These are phyloP conservation scores for Phaethornis superciliosus DNA, from an alignment of 2,113 vertebrate genomes.

Conservation along the genomic window DNA sequence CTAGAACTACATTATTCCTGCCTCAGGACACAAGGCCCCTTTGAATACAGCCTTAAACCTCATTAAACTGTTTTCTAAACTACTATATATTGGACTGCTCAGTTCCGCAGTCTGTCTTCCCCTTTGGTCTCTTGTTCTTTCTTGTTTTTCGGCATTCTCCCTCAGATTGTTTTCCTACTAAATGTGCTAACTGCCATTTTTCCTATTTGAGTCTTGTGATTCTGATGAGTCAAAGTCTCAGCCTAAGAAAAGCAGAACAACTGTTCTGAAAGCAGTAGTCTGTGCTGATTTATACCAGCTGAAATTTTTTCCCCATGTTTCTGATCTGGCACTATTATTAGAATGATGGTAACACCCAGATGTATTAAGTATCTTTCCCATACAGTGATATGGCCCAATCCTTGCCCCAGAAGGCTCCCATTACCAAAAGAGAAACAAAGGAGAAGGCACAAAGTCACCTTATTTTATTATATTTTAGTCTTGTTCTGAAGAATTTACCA, in stretches of 20 bases:
- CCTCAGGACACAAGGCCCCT: not conserved
- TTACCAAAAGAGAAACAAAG: not conserved
- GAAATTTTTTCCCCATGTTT: slow-evolving; percentile 18
- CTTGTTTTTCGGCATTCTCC: slow-evolving; percentile 13
- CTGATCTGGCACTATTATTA: slow-evolving; percentile 27
- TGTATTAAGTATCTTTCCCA: not conserved
- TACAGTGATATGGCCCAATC: not conserved
- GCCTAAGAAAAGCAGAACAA: slow-evolving; percentile 40
- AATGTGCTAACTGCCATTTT: slow-evolving; percentile 38
- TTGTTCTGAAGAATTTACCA: not conserved
- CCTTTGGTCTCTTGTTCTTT: not conserved
- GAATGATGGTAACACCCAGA: not conserved
- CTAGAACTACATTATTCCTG: not conserved
- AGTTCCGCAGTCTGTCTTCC: not conserved
- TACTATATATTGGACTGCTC: not conserved
- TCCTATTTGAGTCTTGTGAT: slow-evolving; percentile 39
- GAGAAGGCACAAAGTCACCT: not conserved
- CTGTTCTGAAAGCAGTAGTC: slow-evolving; percentile 24
- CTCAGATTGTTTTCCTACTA: slow-evolving; percentile 42
- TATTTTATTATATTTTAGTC: not conserved
- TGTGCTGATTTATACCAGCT: slow-evolving; percentile 47
- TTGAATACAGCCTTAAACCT: not conserved
- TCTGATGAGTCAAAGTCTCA: slow-evolving; percentile 43
- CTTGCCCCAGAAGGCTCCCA: not conserved
- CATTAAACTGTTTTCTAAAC: not conserved